These are phyloP conservation scores for Chaetorhynchus papuensis DNA, from an alignment of 2,113 vertebrate species.

Conservation along the genomic window DNA sequence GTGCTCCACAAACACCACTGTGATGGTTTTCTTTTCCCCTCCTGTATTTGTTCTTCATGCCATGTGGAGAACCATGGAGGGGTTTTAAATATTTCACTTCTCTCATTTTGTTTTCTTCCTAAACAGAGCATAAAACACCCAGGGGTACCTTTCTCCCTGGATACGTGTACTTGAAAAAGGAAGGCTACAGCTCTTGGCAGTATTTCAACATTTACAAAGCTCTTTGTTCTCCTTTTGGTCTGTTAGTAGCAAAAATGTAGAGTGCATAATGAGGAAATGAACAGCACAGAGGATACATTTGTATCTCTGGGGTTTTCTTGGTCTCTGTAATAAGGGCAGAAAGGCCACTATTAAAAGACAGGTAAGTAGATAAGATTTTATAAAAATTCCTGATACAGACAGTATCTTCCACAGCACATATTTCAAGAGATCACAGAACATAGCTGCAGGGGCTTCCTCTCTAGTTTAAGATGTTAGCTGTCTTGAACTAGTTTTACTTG, in stretches of 20 bases:
- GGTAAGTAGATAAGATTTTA: neutral
- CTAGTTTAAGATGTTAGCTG: neutral
- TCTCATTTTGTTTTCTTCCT: neutral
- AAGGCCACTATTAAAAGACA: neutral
- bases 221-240: neutral
- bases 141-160: neutral
- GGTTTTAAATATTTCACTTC: neutral
- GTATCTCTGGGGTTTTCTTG: neutral
- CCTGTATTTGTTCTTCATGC: neutral
- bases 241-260: neutral
- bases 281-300: neutral
- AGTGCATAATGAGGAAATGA: neutral
- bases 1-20: neutral
- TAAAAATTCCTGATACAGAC: neutral
- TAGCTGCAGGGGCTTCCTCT: neutral
- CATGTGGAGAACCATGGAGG: neutral
- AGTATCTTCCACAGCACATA: neutral
- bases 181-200: neutral
- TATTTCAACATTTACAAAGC: neutral
- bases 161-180: neutral
- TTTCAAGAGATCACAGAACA: neutral
- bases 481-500: neutral
- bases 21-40: neutral
- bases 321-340: neutral
- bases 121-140: neutral